Base-by-base conservation (phyloP, 2,113 vertebrate species). In the Gymnocephalus cernua region DNA sequence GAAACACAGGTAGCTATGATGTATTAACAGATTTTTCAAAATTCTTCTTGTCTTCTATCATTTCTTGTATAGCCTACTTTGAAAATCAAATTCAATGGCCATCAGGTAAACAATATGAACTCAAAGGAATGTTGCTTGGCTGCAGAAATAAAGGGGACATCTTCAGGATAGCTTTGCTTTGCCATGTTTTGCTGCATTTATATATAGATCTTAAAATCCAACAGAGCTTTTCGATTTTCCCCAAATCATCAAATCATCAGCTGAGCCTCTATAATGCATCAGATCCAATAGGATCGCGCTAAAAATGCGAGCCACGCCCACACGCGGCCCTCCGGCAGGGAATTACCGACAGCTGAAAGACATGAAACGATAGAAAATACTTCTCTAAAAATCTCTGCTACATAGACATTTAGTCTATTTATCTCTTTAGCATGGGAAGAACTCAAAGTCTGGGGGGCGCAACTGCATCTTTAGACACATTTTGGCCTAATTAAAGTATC, bases 401-500 rank as follows among this genome's bases (percentile, higher is more conserved):
- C 79, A 74, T 76, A 86, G 77, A 87, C 67, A 91, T 90, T 71
- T 65, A 45, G 68, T 82, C 74, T 85, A 86, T 89, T 92, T 91
- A 89, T 89, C 85, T 91, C 88, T 89, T 89, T 84, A 92, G 89
- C 81, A 44, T 0, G 70, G 71, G 76, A 84, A 63, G 83, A 38
- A 14, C 56, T 58, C 81, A 80, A 93, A 79, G 80, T 90, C 86
- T 85, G 68, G 83, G 89, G 90, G 92, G 87, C 78, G 67, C 81
- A 75, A 84, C 41, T 73, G 86, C 83, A 79, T 92, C 91, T 94
- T 93, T 89, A 88, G 88, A 91, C 89, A 81, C 93, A 91, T 93
- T 93, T 91, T 93, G 84, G 79, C 89, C 92, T 94, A 93, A 95
- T 95, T 93, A 94, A 91, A 89, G 84, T 65, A 85, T 88, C 92